Conservation (phyloP, 1,140 invertebrate genomes). For the Drosophila tristis region DNA sequence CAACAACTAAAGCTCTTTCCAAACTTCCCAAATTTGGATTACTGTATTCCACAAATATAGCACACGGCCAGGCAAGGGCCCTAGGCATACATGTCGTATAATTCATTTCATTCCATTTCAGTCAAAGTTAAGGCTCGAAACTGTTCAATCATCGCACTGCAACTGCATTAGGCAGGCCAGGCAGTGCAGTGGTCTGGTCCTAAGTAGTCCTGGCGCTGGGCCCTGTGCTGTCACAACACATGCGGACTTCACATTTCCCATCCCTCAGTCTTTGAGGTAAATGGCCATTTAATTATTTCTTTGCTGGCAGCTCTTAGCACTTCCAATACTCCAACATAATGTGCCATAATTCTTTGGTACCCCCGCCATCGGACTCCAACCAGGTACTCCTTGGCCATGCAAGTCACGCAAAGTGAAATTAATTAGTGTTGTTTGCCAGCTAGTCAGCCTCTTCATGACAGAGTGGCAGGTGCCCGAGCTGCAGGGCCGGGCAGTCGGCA, state of each 20-base stretch:
- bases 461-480: background rate
- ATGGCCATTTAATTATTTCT: slow-evolving; percentile 57
- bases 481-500: background rate
- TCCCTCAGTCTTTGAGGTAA: slow-evolving; percentile 14
- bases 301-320: slow-evolving; percentile 37
- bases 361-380: background rate
- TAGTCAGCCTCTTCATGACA: slow-evolving; percentile 47
- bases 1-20: background rate
- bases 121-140: no score
- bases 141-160: no score
- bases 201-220: no score
- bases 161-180: no score
- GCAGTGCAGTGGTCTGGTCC: no score
- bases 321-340: slow-evolving; percentile 42
- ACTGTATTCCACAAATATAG: background rate
- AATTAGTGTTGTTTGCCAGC: slow-evolving; percentile 72
- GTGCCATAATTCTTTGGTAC: slow-evolving; percentile 41
- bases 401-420: slow-evolving; percentile 70
- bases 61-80: no score
- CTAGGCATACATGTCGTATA: background rate
- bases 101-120: background rate
- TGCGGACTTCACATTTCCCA: background rate
- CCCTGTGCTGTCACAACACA: background rate
- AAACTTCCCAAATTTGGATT: background rate
- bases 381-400: slow-evolving; percentile 48